phyloP scores from a whole-genome alignment of 2,797 vertebrate genomes.

The Peromyscus attwateri region DNA sequence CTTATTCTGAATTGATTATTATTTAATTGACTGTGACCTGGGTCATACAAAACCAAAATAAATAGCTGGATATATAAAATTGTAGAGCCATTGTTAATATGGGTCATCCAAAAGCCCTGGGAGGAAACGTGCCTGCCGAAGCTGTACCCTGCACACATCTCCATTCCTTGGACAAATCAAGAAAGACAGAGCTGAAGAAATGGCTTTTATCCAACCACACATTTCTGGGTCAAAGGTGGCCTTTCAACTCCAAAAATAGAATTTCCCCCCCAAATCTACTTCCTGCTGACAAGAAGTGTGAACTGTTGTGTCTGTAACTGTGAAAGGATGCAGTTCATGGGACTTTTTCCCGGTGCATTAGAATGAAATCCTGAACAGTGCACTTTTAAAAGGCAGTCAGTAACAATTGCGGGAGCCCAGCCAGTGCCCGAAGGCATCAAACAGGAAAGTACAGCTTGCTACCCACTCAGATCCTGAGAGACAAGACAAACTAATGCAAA shows the following conservation, averaged over 20 bases:
- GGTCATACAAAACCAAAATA: constrained; percentile 45
- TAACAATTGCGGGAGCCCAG: constrained; percentile 64
- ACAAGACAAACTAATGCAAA: constrained; percentile 57
- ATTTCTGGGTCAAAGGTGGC: constrained; percentile 78
- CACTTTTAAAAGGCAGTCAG: constrained; percentile 59
- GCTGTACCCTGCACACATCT: constrained; percentile 10
- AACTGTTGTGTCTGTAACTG: constrained; percentile 67
- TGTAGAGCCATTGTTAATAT: constrained; percentile 11
- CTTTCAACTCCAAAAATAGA: constrained; percentile 78
- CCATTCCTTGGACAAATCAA: constrained; percentile 58
- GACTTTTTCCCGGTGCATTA: constrained; percentile 35
- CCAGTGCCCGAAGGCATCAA: constrained; percentile 39
- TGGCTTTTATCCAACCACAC: constrained; percentile 35
- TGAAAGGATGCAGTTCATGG: constrained; percentile 79
- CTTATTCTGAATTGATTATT: constrained; percentile 37
- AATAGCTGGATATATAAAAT: constrained; percentile 58
- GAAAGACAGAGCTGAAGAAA: constrained; percentile 72
- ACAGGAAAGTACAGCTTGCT: constrained; percentile 32
- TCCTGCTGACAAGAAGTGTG: constrained; percentile 80
- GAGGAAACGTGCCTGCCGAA: constrained; percentile 40
- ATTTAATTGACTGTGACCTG: neutral
- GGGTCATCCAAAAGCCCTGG: neutral
- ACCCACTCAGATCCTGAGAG: constrained; percentile 63
- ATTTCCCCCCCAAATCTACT: constrained; percentile 69
- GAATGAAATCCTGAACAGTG: constrained; percentile 68